Evolutionary conservation across 2,797 vertebrate genomes (phyloP), one percentile per base, ranked within the genome.

Genomic region (Miichthys miiuy): DNA sequence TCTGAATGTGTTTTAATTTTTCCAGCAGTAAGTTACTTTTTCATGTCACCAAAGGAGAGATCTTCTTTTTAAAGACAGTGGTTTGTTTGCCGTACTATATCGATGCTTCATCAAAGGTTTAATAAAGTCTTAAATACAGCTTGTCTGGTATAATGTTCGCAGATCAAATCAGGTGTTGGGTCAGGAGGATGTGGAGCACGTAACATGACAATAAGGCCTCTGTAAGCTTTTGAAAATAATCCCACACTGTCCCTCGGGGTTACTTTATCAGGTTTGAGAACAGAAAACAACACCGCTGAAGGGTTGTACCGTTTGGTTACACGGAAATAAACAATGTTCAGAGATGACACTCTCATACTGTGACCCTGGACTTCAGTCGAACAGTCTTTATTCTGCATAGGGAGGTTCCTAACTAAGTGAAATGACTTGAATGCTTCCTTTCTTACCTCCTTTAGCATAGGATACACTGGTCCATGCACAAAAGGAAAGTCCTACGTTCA

Each of bases 101-200:
- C 70, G 57, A 83, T 75, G 79, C 83, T 82, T 62, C 67, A 68
- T 87, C 68, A 72, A 84, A 82, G 41, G 23, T 87, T 84, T 72
- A 94, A 92, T 94, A 91, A 93, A 93, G 76, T 88, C 68, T 87
- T 46, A 62, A 38, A 60, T 68, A 54, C 61, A 57, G 85, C 51
- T 8, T 27, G 52, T 67, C 71, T 75, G 68, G 58, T 73, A 69
- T 60, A 3, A 34, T 67, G 34, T 66, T 75, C 56, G 63, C 6
- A 72, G 47, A 68, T 63, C 16, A 56, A 25, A 50, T 67, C 25
- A 30, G 55, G 25, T 38, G 34, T 27, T 55, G 9, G 64, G 21
- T 62, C 56, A 38, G 27, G 38, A 41, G 30, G 13, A 20, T 58
- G 5, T 8, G 6, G 3, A 6, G 42, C 11, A 27, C 20, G 18